phyloP scores from a whole-genome alignment of 2,113 vertebrate species.

The Cervus canadensis region DNA sequence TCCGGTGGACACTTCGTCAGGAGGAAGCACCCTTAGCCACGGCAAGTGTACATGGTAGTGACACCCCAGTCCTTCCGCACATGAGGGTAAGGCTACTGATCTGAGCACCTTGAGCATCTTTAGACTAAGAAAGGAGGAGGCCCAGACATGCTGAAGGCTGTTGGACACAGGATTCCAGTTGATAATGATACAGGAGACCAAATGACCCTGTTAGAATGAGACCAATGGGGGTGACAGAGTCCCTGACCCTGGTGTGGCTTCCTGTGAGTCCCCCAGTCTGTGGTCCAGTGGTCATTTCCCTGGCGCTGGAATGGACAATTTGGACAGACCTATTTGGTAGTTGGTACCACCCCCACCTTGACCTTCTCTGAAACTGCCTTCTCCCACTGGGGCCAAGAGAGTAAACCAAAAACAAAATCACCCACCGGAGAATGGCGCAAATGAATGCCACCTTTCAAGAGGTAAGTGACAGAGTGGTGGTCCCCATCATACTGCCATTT shows the following conservation, averaged over 20 bases:
- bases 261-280: neutral
- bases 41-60: rapidly evolving
- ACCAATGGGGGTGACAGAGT: rapidly evolving
- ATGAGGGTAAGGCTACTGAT: neutral
- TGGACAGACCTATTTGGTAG: neutral
- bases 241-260: neutral
- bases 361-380: neutral
- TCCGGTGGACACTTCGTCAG: neutral
- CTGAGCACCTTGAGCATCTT: neutral
- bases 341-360: neutral
- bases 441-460: neutral
- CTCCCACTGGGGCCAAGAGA: neutral
- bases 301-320: neutral
- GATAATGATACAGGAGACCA: neutral
- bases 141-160: neutral
- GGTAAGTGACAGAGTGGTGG: rapidly evolving
- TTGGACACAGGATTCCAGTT: neutral
- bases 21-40: neutral
- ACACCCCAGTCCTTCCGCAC: no score
- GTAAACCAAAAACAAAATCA: neutral
- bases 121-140: neutral
- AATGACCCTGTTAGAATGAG: neutral
- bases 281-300: no score
- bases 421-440: rapidly evolving
- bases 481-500: rapidly evolving